Conservation (phyloP, 37 sponge, comb jelly and placozoan species). For the Chondrosia reniformis region DNA sequence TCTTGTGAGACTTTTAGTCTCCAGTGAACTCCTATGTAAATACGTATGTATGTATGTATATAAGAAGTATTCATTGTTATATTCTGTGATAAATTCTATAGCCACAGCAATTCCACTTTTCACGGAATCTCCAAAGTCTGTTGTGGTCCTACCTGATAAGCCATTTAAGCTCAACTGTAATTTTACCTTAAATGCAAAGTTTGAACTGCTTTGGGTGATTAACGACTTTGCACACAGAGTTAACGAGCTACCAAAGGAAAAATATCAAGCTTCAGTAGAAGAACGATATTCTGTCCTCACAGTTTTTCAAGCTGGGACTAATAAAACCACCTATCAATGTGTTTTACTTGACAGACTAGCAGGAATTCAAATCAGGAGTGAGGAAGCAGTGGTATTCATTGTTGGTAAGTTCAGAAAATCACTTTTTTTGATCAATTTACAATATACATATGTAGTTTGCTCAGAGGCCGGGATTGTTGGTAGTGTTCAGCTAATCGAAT, state of each 20-base stretch:
- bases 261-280: neutral
- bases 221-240: neutral
- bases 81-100: too few species aligned
- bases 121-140: neutral
- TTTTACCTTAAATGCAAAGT: neutral
- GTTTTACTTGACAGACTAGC: neutral
- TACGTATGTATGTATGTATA: neutral
- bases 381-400: neutral
- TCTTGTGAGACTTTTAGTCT: too few species aligned
- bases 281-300: neutral
- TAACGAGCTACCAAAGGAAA: neutral
- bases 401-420: constrained; percentile 3
- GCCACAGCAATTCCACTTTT: neutral
- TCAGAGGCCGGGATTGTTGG: too few species aligned
- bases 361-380: neutral
- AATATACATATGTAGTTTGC: too few species aligned
- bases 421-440: too few species aligned
- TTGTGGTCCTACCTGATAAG: neutral
- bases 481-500: too few species aligned
- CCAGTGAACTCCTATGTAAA: too few species aligned
- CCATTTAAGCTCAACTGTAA: neutral
- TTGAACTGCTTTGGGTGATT: neutral
- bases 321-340: neutral
- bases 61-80: too few species aligned
- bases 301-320: neutral